Evolutionary conservation across 2,113 vertebrate species (phyloP).

Genomic region (Oxyura jamaicensis): DNA sequence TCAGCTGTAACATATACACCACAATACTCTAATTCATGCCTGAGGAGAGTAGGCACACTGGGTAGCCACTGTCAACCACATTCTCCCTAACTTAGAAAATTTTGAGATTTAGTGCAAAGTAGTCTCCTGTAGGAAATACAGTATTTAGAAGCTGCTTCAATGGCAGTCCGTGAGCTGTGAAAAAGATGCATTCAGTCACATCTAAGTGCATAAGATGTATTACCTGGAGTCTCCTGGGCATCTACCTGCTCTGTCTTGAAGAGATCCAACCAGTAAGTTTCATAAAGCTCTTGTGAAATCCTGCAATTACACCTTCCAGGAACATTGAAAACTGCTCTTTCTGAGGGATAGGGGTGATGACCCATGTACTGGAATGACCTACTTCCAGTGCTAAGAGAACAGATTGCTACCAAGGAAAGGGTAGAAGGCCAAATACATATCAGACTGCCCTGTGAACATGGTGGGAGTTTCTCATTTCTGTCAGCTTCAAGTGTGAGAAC

Average conservation of each 20-base stretch:
- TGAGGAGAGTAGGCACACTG: background rate
- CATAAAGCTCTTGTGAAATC: background rate
- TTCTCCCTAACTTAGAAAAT: background rate
- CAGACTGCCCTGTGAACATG: background rate
- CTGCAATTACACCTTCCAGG: background rate
- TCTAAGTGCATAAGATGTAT: conserved; percentile 6
- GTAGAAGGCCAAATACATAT: conserved; percentile 13
- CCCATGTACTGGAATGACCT: background rate
- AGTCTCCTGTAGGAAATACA: conserved; percentile 14
- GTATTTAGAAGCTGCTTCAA: conserved; percentile 24
- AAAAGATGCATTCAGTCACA: conserved; percentile 23
- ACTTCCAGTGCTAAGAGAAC: background rate
- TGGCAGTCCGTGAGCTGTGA: background rate
- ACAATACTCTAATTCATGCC: background rate
- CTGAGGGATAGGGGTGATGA: background rate
- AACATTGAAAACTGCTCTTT: background rate
- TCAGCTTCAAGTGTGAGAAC: background rate
- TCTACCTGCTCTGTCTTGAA: conserved; percentile 8
- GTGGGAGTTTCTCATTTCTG: background rate
- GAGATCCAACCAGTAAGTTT: background rate
- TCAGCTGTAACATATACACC: background rate
- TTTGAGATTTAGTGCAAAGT: background rate
- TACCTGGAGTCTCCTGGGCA: background rate
- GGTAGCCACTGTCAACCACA: background rate
- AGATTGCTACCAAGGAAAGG: conserved; percentile 24